A percentile compares a stretch with the other conserved stretches of the same genome.
These are phyloP conservation scores for Norana najaformis DNA, from an alignment of 2,888 invertebrate species.

Conservation along the genomic window DNA sequence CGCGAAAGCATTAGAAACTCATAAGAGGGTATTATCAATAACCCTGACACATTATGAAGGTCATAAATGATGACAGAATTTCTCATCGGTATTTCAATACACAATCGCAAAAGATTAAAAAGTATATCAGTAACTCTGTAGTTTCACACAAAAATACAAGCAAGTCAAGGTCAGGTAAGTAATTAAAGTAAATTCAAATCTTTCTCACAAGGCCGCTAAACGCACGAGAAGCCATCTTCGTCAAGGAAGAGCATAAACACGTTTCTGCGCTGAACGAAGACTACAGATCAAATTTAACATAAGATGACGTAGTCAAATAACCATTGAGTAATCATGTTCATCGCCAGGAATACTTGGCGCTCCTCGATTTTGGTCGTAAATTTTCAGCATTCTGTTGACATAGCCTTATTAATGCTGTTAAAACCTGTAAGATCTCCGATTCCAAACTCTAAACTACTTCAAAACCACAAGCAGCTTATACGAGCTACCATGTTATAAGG, in stretches of 20 bases:
- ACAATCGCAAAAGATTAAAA: neutral
- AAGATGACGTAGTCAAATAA: neutral
- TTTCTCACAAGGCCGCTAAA: neutral
- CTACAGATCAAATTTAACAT: neutral
- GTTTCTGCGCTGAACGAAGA: neutral
- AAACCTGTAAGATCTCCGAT: too few relatives aligned
- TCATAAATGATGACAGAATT: neutral
- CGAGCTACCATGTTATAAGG: too few relatives aligned
- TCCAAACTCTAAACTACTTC: too few relatives aligned
- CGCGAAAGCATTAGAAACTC: too few relatives aligned
- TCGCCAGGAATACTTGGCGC: neutral
- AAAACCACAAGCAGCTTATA: too few relatives aligned
- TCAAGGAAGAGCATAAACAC: neutral
- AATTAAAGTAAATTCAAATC: neutral
- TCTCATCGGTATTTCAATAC: neutral
- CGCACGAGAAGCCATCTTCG: neutral
- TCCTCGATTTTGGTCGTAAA: too few relatives aligned
- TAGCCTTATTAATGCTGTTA: too few relatives aligned
- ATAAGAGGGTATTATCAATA: neutral
- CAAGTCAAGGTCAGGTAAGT: neutral
- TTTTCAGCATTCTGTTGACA: too few relatives aligned
- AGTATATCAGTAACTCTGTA: neutral
- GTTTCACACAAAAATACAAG: neutral
- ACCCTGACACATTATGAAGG: slow-evolving; percentile 13
- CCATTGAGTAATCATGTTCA: too few relatives aligned